Conservation (phyloP, 1,140 invertebrate species). For the Drosophila cardini region DNA sequence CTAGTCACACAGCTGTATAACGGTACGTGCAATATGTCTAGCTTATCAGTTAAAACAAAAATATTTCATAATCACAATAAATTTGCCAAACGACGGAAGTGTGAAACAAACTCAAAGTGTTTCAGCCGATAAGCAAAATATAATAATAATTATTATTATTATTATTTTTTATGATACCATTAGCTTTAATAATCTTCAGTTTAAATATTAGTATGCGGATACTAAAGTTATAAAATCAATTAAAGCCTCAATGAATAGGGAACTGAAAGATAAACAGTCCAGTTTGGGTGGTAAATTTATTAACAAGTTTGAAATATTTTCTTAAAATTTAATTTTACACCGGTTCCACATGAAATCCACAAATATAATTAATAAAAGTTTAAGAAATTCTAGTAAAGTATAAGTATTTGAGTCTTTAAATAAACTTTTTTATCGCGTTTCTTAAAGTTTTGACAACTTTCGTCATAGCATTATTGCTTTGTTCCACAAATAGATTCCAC, state of each 20-base stretch:
- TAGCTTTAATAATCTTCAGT: neutral
- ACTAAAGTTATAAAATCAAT: slow-evolving; percentile 19
- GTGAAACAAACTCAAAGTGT: slow-evolving; percentile 17
- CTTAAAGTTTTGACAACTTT: too few species aligned
- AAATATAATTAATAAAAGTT: too few species aligned
- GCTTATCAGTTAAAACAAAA: slow-evolving; percentile 19
- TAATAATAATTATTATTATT: too few species aligned
- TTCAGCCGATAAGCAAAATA: slow-evolving; percentile 16
- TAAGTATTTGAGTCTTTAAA: too few species aligned
- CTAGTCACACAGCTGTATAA: neutral
- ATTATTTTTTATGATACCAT: neutral
- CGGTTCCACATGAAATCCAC: neutral
- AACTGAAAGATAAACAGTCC: neutral
- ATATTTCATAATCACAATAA: slow-evolving; percentile 26
- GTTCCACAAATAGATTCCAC: too few species aligned
- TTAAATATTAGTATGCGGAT: neutral
- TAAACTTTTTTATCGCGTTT: too few species aligned
- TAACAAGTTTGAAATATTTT: slow-evolving; percentile 5
- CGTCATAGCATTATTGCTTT: too few species aligned
- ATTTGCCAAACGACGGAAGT: slow-evolving; percentile 39
- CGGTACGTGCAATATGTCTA: slow-evolving; percentile 25
- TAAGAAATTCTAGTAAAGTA: too few species aligned
- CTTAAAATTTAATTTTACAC: neutral
- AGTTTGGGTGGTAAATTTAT: slow-evolving; percentile 4
- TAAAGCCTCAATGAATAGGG: neutral